Base-by-base conservation (phyloP, 30 jellyfish, hydroid and myxozoan genomes). In the Aurelia sp. region DNA sequence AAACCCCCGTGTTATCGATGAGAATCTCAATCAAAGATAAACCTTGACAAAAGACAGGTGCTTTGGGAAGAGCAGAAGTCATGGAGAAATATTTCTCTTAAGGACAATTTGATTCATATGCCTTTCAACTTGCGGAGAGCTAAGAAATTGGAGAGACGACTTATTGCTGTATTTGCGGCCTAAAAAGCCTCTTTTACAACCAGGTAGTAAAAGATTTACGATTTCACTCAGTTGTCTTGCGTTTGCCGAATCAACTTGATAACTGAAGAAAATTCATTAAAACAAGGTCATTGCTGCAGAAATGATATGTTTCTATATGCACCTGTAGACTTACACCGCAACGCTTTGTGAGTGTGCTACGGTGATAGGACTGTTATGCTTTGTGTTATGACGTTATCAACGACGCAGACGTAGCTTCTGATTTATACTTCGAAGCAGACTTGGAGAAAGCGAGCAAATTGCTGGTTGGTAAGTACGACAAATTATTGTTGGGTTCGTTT, bases 41-140 rank as follows among this genome's bases (percentile, higher is more conserved):
- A 13, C 76, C 67, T 62, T 64, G 63, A 78, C 89, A 78, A 78
- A 58, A 44, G 71, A 47, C 89, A 78, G 89, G 89, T 78, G 89
- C 63, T 62, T 76, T 33, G 62, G 22, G 18, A 57, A n/a, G 47
- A 44, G 44, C 58, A 57, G 71, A 76, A 76, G 87, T 63, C 79
- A 78, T 17, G 89, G 61, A 60, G 23, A 78, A 57, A 41, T 57
- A 50, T 13, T 69, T 33, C 17, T 35, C 27, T 23, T 31, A 47
- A 33, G 79, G 9, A 30, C 8, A 30, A 27, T 44, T 70, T 70
- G 73, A 55, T 74, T 55, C 37, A 21, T 17, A 30, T 52, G 61
- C 72, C 60, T 70, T 59, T 52, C 73, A 15, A 10, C 13, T 30
- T 55, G 85, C 33, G 85, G 85, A 59, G 69, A 21, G 69, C 69